These are phyloP conservation scores for Heteromormyrus szaboi DNA, from an alignment of 2,797 vertebrate species.

Conservation along the genomic window DNA sequence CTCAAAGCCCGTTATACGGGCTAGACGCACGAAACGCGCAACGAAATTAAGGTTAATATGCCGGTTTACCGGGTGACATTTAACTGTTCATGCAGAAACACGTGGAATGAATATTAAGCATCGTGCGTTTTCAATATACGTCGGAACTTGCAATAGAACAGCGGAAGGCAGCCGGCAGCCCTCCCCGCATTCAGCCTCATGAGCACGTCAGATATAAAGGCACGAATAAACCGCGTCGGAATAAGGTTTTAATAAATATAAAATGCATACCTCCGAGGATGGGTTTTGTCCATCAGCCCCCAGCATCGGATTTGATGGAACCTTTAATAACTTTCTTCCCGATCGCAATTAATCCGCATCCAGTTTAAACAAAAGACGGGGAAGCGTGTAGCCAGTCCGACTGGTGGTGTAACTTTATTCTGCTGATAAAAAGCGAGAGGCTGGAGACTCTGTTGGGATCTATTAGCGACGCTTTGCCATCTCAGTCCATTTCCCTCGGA, in stretches of 20 bases:
- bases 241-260: not conserved
- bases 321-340: not conserved
- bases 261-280: slow-evolving; percentile 11
- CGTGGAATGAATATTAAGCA: not conserved
- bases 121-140: not conserved
- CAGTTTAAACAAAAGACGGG: not conserved
- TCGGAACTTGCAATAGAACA: not conserved
- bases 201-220: not conserved
- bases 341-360: not conserved
- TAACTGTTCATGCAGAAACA: not conserved
- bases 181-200: not conserved
- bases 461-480: not conserved
- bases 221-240: not conserved
- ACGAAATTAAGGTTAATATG: not conserved
- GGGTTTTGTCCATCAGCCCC: not conserved
- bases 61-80: not conserved
- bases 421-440: not conserved
- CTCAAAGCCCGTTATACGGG: slow-evolving; percentile 55
- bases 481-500: not conserved
- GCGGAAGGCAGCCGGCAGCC: not conserved
- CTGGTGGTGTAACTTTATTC: slow-evolving; percentile 1
- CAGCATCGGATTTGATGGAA: not conserved
- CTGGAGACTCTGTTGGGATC: not conserved
- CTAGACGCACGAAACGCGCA: not conserved
- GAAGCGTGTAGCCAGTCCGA: not conserved